Conservation (phyloP, 2,888 invertebrate genomes). For the Tipula lateralis region DNA sequence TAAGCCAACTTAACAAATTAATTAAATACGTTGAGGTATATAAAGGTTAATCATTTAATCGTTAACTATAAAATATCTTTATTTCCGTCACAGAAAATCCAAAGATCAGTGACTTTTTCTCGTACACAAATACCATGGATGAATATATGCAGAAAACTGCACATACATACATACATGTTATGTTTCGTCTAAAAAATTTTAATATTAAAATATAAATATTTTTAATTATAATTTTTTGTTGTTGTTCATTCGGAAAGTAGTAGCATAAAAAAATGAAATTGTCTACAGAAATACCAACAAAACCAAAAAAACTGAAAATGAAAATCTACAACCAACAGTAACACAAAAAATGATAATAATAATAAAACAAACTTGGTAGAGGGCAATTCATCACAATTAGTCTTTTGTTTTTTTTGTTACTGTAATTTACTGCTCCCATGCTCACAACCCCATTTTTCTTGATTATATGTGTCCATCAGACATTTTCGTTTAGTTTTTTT, state of each 20-base stretch:
- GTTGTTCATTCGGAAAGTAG: not conserved
- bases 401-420: not conserved
- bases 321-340: slow-evolving; percentile 24
- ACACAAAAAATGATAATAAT: not conserved
- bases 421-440: slow-evolving; percentile 24
- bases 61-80: too few relatives aligned
- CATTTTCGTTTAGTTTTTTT: not conserved
- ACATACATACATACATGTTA: not conserved
- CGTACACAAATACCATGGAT: too few relatives aligned
- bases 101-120: too few relatives aligned
- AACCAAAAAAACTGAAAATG: slow-evolving; percentile 6
- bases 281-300: slow-evolving; percentile 1
- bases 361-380: not conserved
- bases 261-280: not conserved
- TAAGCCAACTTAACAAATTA: too few relatives aligned
- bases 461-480: slow-evolving; percentile 24
- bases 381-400: slow-evolving; percentile 24
- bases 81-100: too few relatives aligned
- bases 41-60: too few relatives aligned
- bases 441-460: slow-evolving; percentile 24
- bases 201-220: slow-evolving; percentile 9
- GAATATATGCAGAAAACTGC: not conserved
- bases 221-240: slow-evolving; percentile 14
- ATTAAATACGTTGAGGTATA: too few relatives aligned
- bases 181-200: not conserved